Evolutionary conservation across 2,797 vertebrate genomes (phyloP), one percentile per base, ranked within the genome.

Genomic region (Botia almorhae): DNA sequence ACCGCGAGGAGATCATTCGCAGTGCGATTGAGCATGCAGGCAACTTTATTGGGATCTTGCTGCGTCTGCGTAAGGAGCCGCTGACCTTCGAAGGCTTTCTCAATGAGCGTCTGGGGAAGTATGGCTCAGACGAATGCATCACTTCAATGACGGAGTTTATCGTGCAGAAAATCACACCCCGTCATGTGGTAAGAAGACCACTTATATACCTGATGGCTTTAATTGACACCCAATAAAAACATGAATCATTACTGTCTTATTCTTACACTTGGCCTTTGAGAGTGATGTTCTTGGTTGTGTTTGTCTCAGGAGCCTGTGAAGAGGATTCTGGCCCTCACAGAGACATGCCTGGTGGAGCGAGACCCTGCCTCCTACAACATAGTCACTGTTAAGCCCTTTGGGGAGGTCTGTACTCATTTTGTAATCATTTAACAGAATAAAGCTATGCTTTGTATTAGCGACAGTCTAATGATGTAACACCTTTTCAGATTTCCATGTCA

Each of bases 311-410:
- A 99, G 83, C 96, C 98, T 3, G 92, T 96, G 7, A 99, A 96
- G 88, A 96, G 98, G 86, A 93, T 99, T 61, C 88, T 99, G 78
- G 95, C 95, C 17, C 95, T 99, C 84, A 99, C 98, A 26, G 98
- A 99, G 92, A 98, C 97, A 0, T 99, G 97, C 88, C 91, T 99
- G 79, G 97, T 99, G 81, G 98, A 99, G 89, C 92, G 98, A 84
- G 98, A 99, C 87, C 97, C 97, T 11, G 97, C 96, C 73, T 98
- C 98, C 0, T 99, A 99, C 88, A 99, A 99, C 90, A 99, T 99
- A 72, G 96, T 95, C 83, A 99, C 98, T 80, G 81, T 99, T 88
- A 99, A 99, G 88, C 98, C 98, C 60, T 95, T 99, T 67, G 97
- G 94, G 84, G 98, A 99, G 95, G 98, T 98, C 89, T 91, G 94